Base-by-base conservation (phyloP, 2,888 invertebrate species). In the Cylindroiulus punctatus region DNA sequence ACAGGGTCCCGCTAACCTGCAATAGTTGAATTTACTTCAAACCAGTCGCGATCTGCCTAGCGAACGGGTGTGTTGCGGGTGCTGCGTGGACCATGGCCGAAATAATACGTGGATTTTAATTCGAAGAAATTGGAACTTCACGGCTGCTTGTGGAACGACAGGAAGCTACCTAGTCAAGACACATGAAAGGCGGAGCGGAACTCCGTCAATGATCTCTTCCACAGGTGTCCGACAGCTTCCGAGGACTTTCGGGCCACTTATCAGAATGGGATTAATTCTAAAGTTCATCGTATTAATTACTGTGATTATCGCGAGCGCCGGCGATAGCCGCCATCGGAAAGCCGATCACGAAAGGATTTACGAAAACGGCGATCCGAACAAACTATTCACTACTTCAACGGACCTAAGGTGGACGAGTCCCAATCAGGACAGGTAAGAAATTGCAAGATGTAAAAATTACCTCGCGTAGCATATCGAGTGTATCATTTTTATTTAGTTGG, bases 331-430 rank as follows among this genome's bases (percentile, higher is more conserved):
- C 26, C 65, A 14, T 12, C 65, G 26, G 10, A 65, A 26, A 12
- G 26, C 26, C 65, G 65, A 65, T n/a, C 65, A 26, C 26, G 65
- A 65, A 26, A 65, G 65, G 65, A 65, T 65, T 65, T 65, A 65
- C 65, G 65, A 65, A 65, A 57, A 57, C 57, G n/a, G 57, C n/a
- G 19, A 17, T 57, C 7, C 57, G 0, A 26, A 26, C 26, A 65
- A 65, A 65, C 26, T 65, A 1, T 26, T 26, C 12, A 26, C 26
- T 12, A 26, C 30, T 65, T 26, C 26, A 26, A 26, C 26, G 8
- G 65, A 65, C 65, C 26, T 26, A 65, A 65, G 65, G 65, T 65
- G 65, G 65, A 65, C n/a, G n/a, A 57, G n/a, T n/a, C 1, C 57
- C 65, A 12, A 26, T 26, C 65, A 65, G 3, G 26, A 65, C 65